Evolutionary conservation across 2,113 vertebrate genomes (phyloP).

Genomic region (Oceanodroma tethys): DNA sequence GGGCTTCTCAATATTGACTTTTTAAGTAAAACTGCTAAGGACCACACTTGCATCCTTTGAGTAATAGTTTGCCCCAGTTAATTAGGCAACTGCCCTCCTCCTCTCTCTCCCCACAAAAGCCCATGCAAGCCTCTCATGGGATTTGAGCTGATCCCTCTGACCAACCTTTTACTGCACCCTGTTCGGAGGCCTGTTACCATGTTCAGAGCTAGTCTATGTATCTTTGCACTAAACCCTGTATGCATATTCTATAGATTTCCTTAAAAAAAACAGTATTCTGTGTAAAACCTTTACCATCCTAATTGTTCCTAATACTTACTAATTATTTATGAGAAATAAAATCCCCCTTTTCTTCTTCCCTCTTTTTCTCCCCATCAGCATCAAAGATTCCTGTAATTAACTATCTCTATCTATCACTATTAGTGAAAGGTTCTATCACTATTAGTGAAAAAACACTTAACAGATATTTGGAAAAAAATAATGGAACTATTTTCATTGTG

Average conservation of each 20-base stretch:
- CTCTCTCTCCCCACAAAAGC: background rate
- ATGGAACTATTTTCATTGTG: background rate
- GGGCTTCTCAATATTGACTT: background rate
- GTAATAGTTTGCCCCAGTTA: background rate
- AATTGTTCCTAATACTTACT: background rate
- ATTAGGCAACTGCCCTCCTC: background rate
- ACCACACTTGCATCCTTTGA: background rate
- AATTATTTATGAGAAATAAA: background rate
- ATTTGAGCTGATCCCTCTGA: background rate
- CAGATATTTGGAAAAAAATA: background rate
- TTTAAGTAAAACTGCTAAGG: background rate
- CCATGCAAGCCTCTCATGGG: accelerated
- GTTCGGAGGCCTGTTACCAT: background rate
- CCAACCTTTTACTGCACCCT: background rate
- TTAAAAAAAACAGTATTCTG: background rate
- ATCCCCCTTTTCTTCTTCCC: background rate
- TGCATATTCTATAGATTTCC: background rate
- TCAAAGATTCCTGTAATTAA: background rate
- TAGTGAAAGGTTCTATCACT: background rate
- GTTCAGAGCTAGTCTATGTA: background rate
- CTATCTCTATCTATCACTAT: background rate
- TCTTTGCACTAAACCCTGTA: background rate
- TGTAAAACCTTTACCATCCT: background rate
- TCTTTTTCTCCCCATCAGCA: background rate
- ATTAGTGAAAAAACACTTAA: background rate